These are phyloP conservation scores for Ichneumon xanthorius DNA, from an alignment of 2,888 invertebrate genomes.

Conservation along the genomic window DNA sequence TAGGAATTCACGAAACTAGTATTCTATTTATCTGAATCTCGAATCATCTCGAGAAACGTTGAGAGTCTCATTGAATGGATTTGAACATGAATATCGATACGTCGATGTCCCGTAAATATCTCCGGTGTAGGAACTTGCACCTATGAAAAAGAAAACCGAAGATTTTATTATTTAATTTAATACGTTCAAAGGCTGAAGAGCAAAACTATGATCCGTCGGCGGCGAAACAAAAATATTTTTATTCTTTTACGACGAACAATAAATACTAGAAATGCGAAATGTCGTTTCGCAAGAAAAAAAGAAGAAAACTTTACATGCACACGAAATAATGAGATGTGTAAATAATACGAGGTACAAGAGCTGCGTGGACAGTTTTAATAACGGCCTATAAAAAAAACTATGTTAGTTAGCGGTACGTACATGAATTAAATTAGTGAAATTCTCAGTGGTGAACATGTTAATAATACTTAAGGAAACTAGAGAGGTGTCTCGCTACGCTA, in stretches of 20 bases:
- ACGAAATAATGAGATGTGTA: constrained; percentile 40
- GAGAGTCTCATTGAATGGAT: background rate
- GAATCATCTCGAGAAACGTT: background rate
- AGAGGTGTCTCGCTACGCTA: constrained; percentile 21
- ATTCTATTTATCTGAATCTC: constrained; percentile 34
- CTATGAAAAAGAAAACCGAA: background rate
- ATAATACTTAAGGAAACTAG: constrained; percentile 48
- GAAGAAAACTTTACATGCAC: constrained; percentile 57
- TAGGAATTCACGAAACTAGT: constrained; percentile 28
- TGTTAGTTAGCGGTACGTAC: constrained; percentile 49
- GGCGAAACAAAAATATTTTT: constrained; percentile 13
- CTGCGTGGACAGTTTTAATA: constrained; percentile 38
- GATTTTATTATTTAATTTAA: background rate
- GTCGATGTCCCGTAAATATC: background rate
- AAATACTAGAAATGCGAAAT: background rate
- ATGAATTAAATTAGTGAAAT: constrained; percentile 48
- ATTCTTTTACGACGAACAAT: constrained; percentile 21
- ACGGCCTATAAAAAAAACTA: constrained; percentile 33
- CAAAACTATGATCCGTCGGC: background rate
- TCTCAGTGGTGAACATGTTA: constrained; percentile 32
- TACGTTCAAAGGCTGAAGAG: background rate
- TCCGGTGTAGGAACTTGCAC: background rate
- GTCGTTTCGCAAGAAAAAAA: constrained; percentile 12
- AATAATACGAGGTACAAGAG: constrained; percentile 49
- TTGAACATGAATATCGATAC: background rate